A percentile compares a stretch with the other conserved stretches of the same genome.
Evolutionary conservation across 2,113 vertebrate species (phyloP).

Genomic region (Alouatta palliata): DNA sequence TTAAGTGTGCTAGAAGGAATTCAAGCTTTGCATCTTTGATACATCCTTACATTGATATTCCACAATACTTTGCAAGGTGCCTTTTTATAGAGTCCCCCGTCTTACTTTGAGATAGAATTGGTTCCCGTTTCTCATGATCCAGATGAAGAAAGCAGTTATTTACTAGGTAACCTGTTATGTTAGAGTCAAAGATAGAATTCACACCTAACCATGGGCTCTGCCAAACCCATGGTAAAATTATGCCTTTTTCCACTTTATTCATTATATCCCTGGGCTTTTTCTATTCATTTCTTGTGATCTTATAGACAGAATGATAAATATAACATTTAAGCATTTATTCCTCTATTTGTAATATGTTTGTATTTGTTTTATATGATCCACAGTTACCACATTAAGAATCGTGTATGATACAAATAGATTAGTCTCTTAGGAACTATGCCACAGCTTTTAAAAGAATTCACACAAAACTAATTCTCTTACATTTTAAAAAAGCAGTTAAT

Average conservation of each 20-base stretch:
- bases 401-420: conserved; percentile 24
- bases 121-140: background rate
- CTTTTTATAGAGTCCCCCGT: background rate
- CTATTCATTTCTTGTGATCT: conserved; percentile 1
- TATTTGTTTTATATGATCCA: conserved; percentile 15
- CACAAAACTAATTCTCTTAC: background rate
- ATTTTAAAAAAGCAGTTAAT: background rate
- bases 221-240: background rate
- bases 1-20: background rate
- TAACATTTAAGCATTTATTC: background rate
- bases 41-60: background rate
- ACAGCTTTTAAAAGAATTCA: conserved; percentile 39
- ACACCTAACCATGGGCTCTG: background rate
- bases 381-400: conserved; percentile 49
- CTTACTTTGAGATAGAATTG: background rate
- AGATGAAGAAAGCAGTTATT: background rate
- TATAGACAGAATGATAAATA: background rate
- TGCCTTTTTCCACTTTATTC: background rate
- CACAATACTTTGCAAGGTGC: background rate
- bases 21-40: background rate
- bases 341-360: conserved; percentile 37
- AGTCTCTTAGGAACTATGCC: background rate
- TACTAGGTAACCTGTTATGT: background rate
- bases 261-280: background rate
- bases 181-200: background rate